These are phyloP conservation scores for Eospalax fontanierii DNA, from an alignment of 2,797 vertebrate species.

Conservation along the genomic window DNA sequence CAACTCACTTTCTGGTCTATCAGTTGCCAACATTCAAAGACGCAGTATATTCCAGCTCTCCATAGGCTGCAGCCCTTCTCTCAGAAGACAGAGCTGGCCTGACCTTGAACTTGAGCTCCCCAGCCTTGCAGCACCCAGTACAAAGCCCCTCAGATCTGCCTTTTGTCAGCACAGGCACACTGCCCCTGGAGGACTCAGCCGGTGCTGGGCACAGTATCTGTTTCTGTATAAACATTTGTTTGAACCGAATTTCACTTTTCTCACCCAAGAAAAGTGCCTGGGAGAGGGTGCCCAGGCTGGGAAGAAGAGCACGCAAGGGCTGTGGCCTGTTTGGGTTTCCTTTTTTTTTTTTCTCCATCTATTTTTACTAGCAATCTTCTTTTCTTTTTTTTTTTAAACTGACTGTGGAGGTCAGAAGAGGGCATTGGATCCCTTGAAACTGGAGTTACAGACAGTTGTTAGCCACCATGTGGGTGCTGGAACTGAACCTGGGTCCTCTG, in stretches of 20 bases:
- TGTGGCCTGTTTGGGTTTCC: neutral
- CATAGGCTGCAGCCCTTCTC: neutral
- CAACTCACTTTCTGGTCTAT: neutral
- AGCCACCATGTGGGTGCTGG: no score
- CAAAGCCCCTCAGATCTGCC: neutral
- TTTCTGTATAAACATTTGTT: slow-evolving; percentile 62
- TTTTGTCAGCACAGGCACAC: no score
- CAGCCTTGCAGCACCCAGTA: no score
- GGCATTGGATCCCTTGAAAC: no score
- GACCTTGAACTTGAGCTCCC: neutral
- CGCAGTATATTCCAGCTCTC: neutral
- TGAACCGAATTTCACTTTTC: slow-evolving; percentile 42
- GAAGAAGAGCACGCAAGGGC: rapidly evolving
- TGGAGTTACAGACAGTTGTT: no score
- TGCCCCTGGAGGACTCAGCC: neutral
- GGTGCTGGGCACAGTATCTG: neutral
- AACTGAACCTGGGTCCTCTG: no score
- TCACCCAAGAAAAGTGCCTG: slow-evolving; percentile 44
- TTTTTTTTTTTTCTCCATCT: neutral
- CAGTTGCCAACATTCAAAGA: neutral
- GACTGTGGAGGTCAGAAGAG: no score
- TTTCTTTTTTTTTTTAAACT: no score
- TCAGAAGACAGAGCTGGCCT: neutral
- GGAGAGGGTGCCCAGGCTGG: neutral
- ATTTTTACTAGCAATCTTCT: no score